These are phyloP conservation scores for Pristiophorus japonicus DNA, from an alignment of 2,113 vertebrate genomes.

Conservation along the genomic window DNA sequence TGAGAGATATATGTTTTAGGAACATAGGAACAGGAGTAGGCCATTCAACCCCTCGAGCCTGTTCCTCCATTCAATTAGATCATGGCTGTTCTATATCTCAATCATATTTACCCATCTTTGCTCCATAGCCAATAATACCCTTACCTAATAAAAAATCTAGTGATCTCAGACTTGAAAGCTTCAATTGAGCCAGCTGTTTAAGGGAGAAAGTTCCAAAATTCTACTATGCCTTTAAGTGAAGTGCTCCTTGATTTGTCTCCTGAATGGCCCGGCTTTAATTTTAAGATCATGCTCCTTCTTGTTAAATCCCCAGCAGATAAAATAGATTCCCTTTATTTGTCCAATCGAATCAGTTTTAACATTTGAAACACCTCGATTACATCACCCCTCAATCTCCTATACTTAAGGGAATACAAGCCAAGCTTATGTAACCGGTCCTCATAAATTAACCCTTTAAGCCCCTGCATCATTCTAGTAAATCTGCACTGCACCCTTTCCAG, in stretches of 20 bases:
- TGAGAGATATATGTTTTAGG: neutral
- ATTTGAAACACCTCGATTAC: neutral
- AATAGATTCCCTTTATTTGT: neutral
- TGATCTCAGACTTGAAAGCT: neutral
- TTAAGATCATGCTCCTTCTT: neutral
- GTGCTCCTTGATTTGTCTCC: neutral
- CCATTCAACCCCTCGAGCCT: neutral
- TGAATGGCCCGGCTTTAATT: neutral
- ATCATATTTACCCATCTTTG: neutral
- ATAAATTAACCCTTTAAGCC: neutral
- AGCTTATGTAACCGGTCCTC: neutral
- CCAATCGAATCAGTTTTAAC: neutral
- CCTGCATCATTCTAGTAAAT: neutral
- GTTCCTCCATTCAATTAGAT: neutral
- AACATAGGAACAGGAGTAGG: neutral
- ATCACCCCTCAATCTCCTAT: neutral
- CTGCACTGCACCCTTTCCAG: neutral
- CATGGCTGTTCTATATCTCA: neutral
- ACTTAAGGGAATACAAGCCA: neutral
- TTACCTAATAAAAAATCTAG: neutral
- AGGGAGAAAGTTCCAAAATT: neutral
- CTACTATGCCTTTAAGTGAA: neutral
- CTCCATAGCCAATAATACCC: neutral
- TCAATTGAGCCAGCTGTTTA: neutral
- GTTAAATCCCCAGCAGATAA: neutral